A percentile compares a stretch with the other conserved stretches of the same genome.
These are phyloP conservation scores for Acanthaster planci DNA, from an alignment of 35 echinoderm and acorn worm genomes.

Conservation along the genomic window DNA sequence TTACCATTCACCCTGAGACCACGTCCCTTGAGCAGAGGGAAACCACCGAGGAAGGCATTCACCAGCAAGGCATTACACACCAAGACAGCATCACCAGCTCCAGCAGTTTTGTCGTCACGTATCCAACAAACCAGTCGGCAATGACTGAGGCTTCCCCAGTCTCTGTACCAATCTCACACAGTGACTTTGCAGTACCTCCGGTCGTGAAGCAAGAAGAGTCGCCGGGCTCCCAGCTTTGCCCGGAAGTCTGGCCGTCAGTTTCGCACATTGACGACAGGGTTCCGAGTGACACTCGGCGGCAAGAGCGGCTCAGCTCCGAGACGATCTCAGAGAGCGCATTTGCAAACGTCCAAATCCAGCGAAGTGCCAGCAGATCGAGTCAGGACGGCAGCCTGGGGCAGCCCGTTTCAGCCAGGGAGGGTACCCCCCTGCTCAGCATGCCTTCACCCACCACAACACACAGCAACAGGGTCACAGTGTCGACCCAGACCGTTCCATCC, in stretches of 20 bases:
- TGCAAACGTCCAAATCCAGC: neutral
- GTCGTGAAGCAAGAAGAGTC: neutral
- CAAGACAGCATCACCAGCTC: constrained; percentile 14
- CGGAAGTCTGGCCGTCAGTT: neutral
- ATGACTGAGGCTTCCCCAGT: neutral
- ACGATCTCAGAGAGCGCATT: neutral
- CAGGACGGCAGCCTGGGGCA: neutral
- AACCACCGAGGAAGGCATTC: neutral
- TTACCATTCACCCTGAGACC: neutral
- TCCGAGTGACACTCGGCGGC: neutral
- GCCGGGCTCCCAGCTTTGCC: neutral
- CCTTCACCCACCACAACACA: constrained; percentile 14
- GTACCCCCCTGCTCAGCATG: neutral
- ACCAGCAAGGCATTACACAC: neutral
- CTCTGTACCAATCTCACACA: neutral
- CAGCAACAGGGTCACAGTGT: neutral
- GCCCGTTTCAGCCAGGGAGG: neutral
- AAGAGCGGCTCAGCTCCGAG: neutral
- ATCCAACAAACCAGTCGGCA: neutral
- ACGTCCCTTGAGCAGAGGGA: neutral
- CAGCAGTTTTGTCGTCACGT: neutral
- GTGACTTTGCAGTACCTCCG: neutral
- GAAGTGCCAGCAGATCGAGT: neutral
- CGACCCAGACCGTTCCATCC: constrained; percentile 12
- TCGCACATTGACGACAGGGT: neutral